phyloP scores from a whole-genome alignment of 2,888 invertebrate genomes.

The Iphiclides podalirius region DNA sequence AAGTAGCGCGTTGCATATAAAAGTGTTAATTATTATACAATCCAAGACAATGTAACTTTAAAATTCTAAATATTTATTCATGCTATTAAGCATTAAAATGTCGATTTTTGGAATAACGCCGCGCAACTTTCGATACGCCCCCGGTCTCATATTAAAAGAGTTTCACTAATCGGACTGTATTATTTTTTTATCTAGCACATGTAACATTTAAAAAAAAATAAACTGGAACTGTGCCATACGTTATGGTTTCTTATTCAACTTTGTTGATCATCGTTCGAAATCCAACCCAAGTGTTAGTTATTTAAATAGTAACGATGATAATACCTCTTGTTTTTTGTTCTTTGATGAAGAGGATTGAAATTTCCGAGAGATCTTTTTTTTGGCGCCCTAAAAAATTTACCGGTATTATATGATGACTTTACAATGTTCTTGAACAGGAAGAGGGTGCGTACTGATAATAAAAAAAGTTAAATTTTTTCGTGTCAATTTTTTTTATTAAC shows the following conservation, averaged over 20 bases:
- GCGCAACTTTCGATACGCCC: constrained; percentile 15
- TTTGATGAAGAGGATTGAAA: no score
- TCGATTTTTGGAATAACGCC: background rate
- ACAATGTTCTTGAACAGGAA: no score
- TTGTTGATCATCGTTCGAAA: no score
- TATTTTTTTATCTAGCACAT: constrained; percentile 79
- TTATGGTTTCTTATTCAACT: constrained; percentile 43
- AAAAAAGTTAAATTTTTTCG: no score
- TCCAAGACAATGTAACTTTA: background rate
- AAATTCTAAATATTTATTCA: background rate
- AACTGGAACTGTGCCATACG: constrained; percentile 79
- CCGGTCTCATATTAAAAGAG: constrained; percentile 50
- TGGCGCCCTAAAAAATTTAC: no score
- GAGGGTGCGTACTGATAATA: no score
- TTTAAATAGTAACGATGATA: no score
- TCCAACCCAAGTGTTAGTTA: no score
- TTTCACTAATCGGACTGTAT: constrained; percentile 76
- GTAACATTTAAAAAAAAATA: constrained; percentile 70
- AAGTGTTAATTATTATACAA: background rate
- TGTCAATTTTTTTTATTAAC: no score
- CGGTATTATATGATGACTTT: no score
- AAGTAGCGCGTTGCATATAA: constrained; percentile 7
- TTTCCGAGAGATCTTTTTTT: no score
- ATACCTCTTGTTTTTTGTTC: no score
- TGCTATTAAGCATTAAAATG: constrained; percentile 7